Conservation (phyloP, 2,113 vertebrate species). For the Numenius arquata region DNA sequence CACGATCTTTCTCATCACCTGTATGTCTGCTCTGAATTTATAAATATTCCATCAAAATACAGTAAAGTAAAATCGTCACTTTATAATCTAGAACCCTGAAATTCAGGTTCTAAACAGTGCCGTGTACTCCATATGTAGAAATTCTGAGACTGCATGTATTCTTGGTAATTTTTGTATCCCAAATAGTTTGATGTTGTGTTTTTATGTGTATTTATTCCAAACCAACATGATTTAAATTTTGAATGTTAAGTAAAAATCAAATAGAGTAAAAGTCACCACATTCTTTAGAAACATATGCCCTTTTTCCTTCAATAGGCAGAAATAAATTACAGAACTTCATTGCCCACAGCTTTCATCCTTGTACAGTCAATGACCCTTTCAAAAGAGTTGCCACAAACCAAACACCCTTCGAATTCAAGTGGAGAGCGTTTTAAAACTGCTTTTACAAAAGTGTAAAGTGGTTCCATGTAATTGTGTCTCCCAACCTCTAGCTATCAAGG, state of each 20-base stretch:
- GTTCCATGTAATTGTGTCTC: not conserved
- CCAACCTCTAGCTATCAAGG: not conserved
- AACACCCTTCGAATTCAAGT: not conserved
- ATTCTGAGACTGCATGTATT: not conserved
- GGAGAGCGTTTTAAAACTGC: not conserved
- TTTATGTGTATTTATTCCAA: not conserved
- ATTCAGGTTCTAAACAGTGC: not conserved
- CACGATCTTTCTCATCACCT: not conserved
- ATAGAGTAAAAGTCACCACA: not conserved
- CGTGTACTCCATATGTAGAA: not conserved
- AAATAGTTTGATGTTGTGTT: not conserved
- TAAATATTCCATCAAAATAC: not conserved
- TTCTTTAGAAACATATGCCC: not conserved
- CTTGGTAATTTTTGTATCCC: not conserved
- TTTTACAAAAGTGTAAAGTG: not conserved
- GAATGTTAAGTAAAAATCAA: not conserved
- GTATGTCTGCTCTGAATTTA: not conserved
- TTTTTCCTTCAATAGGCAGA: constrained; percentile 9
- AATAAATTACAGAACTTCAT: constrained; percentile 20
- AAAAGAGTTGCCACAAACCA: constrained; percentile 6
- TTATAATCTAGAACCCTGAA: not conserved
- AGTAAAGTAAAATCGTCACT: not conserved
- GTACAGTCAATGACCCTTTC: constrained; percentile 34
- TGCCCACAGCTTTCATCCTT: constrained; percentile 18
- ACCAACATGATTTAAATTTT: not conserved